A percentile compares a stretch with the other conserved stretches of the same genome.
Conservation (phyloP, 2,113 vertebrate genomes). For the Chloropsis hardwickii region DNA sequence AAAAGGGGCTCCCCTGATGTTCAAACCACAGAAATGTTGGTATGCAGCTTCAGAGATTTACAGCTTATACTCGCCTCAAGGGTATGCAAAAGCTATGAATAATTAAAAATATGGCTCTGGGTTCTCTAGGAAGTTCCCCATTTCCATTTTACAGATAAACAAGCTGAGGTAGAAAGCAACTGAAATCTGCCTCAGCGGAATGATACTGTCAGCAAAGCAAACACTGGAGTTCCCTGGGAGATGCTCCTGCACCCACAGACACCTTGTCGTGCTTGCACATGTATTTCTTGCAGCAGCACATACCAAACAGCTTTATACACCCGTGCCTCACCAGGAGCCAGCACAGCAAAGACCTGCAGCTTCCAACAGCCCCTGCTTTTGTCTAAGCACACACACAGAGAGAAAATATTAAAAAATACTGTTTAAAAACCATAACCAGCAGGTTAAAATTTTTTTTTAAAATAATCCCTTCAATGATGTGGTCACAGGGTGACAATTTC, state of each 20-base stretch:
- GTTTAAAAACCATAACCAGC: not conserved
- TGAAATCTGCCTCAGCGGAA: not conserved
- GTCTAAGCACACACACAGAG: not conserved
- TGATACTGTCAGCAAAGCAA: not conserved
- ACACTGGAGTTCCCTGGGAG: not conserved
- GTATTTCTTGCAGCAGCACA: not conserved
- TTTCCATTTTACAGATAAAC: not conserved
- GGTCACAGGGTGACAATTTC: not conserved
- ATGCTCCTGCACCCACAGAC: not conserved
- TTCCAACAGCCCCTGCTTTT: not conserved
- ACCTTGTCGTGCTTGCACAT: not conserved
- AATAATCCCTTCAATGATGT: rapidly evolving
- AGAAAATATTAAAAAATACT: not conserved
- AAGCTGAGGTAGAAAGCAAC: not conserved
- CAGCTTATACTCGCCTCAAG: not conserved
- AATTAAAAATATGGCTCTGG: not conserved
- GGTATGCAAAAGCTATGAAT: not conserved
- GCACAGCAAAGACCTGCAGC: not conserved
- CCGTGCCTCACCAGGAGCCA: not conserved
- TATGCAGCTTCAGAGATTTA: not conserved
- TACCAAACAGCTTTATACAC: not conserved
- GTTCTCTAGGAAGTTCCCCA: not conserved
- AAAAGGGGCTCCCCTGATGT: not conserved
- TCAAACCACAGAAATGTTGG: not conserved
- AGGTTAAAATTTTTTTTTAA: not conserved